Evolutionary conservation across 2,113 vertebrate genomes (phyloP).

Genomic region (Oceanites oceanicus): DNA sequence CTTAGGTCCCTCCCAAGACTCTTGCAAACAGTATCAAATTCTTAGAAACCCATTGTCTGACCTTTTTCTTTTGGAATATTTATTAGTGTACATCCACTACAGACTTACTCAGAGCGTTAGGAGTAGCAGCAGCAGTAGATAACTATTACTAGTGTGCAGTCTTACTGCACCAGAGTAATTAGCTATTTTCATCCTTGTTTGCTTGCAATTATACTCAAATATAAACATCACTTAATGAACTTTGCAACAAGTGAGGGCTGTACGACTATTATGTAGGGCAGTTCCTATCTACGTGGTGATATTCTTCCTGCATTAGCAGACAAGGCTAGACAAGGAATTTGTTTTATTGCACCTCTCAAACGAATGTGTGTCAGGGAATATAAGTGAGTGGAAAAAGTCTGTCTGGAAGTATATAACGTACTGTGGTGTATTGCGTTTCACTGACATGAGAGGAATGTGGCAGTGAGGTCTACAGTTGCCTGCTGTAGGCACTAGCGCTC

Average conservation of each 20-base stretch:
- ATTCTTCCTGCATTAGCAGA: neutral
- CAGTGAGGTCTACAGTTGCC: constrained; percentile 24
- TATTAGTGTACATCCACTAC: neutral
- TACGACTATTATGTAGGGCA: neutral
- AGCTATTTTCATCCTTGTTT: neutral
- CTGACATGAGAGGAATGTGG: constrained; percentile 35
- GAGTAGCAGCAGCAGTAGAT: neutral
- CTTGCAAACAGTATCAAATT: neutral
- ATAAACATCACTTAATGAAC: neutral
- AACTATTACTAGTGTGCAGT: neutral
- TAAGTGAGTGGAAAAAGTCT: constrained; percentile 30
- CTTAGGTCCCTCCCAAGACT: neutral
- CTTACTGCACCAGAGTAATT: neutral
- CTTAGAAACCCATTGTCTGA: neutral
- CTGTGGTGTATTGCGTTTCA: constrained; percentile 16
- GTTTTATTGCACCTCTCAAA: neutral
- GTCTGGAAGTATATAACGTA: neutral
- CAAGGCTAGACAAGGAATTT: neutral
- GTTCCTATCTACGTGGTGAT: neutral
- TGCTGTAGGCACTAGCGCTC: neutral
- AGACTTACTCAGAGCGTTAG: neutral
- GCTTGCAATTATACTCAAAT: neutral
- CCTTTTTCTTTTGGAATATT: constrained; percentile 21
- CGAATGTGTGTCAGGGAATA: neutral
- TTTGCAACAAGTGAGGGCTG: neutral